A percentile compares a stretch with the other conserved stretches of the same genome.
Conservation (phyloP, 2,113 vertebrate genomes). For the Bagarius yarrelli region DNA sequence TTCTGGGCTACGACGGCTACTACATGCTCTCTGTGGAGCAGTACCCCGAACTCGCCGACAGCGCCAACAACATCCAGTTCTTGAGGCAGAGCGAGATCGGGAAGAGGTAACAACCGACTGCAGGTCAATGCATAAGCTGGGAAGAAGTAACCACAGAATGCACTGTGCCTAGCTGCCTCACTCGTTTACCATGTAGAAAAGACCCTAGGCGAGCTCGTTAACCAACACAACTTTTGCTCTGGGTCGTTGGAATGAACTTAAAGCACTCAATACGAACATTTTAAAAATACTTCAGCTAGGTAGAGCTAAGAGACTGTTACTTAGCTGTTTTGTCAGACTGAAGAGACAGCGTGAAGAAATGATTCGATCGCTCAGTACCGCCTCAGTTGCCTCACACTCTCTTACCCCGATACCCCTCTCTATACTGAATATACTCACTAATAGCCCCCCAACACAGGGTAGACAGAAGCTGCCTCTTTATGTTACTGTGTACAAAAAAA, state of each 20-base stretch:
- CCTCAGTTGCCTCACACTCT: slow-evolving; percentile 69
- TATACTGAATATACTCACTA: slow-evolving; percentile 38
- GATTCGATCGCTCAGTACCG: slow-evolving; percentile 4
- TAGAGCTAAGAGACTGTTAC: slow-evolving; percentile 4
- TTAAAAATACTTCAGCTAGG: not conserved
- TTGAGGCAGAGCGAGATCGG: slow-evolving; percentile 98
- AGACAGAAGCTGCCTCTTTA: slow-evolving; percentile 46
- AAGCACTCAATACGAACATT: slow-evolving; percentile 10
- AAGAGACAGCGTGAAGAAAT: slow-evolving; percentile 5
- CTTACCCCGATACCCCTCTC: slow-evolving; percentile 46
- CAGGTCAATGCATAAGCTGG: slow-evolving; percentile 4
- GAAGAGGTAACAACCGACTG: slow-evolving; percentile 89
- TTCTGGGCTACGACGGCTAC: slow-evolving; percentile 96
- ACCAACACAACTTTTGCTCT: not conserved
- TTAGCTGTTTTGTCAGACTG: slow-evolving; percentile 15
- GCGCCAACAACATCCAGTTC: slow-evolving; percentile 97
- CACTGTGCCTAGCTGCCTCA: slow-evolving; percentile 17
- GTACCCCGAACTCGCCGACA: slow-evolving; percentile 98
- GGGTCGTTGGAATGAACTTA: not conserved
- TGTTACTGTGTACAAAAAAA: slow-evolving; percentile 39
- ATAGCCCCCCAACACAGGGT: slow-evolving; percentile 35
- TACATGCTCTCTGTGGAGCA: slow-evolving; percentile 98
- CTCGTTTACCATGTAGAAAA: slow-evolving; percentile 14
- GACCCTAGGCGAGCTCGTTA: slow-evolving; percentile 2
- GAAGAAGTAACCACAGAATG: slow-evolving; percentile 33